Evolutionary conservation across 2,888 invertebrate genomes (phyloP).

Genomic region (Cremastinae sp.): DNA sequence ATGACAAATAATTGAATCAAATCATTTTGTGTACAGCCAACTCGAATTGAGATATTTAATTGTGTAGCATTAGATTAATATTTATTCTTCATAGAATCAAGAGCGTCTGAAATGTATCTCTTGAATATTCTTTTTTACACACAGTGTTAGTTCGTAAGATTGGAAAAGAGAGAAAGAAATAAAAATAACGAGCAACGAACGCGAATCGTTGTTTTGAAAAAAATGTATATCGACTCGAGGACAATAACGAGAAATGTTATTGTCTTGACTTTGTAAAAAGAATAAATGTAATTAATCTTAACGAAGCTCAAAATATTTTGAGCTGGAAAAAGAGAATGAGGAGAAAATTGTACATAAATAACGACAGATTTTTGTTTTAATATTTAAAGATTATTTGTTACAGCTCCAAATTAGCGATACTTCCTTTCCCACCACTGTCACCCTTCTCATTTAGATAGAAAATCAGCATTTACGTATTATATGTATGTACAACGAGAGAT

Average conservation of each 20-base stretch:
- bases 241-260: slow-evolving; percentile 4
- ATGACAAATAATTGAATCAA: slow-evolving; percentile 28
- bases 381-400: slow-evolving; percentile 53
- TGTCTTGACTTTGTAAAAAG: slow-evolving; percentile 50
- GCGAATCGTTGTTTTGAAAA: not conserved
- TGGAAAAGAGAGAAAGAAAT: not conserved
- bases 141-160: slow-evolving; percentile 31
- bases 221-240: slow-evolving; percentile 20
- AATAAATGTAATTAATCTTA: slow-evolving; percentile 15
- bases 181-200: not conserved
- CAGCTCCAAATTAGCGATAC: slow-evolving; percentile 18
- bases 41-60: slow-evolving; percentile 48
- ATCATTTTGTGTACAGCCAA: slow-evolving; percentile 45
- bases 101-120: slow-evolving; percentile 39
- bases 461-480: slow-evolving; percentile 50
- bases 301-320: slow-evolving; percentile 23
- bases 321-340: not conserved
- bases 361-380: slow-evolving; percentile 43
- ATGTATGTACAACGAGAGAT: slow-evolving; percentile 48
- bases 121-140: slow-evolving; percentile 50
- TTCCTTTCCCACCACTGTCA: slow-evolving; percentile 1
- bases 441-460: slow-evolving; percentile 31
- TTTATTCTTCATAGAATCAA: slow-evolving; percentile 50
- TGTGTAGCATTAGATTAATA: slow-evolving; percentile 53
- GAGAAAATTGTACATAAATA: slow-evolving; percentile 49